Base-by-base conservation (phyloP, 2,113 vertebrate genomes). In the Neolamprologus modestus region DNA sequence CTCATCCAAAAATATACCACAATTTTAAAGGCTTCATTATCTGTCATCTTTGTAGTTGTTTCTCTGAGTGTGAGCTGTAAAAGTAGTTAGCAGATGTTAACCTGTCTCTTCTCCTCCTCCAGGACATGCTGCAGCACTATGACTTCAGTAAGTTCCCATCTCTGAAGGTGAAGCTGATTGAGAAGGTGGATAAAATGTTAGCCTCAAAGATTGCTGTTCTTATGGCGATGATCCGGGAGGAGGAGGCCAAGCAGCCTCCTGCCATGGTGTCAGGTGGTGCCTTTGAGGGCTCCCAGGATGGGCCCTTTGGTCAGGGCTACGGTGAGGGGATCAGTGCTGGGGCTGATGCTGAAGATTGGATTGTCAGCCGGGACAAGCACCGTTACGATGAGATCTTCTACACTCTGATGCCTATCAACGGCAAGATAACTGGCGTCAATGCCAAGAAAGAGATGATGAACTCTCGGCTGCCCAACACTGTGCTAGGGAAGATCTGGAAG, bases 401-500 rank as follows among this genome's bases (percentile, higher is more conserved):
- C 86, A 98, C 97, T 4, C 95, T 99, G 55, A 98, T 98, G 35
- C 98, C 98, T 6, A 40, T 99, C 94, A 99, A 99, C 2, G 98
- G 98, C 61, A 98, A 98, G 96, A 97, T 99, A 94, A 97, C 97
- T 0, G 98, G 98, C 0, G 97, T 97, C 96, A 99, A 97, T 2
- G 98, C 98, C 88, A 99, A 99, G 96, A 99, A 97, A 91, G 98
- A 99, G 95, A 99, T 99, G 98, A 97, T 98, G 95, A 98, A 96
- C 95, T 99, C 98, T 50, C 98, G 97, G 88, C 96, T 99, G 88
- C 98, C 98, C 92, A 99, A 99, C 89, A 98, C 97, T 0, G 98
- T 99, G 59, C 95, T 99, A 66, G 98, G 98, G 50, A 99, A 99
- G 97, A 99, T 99, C 96, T 99, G 98, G 98, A 99, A 99, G 93